Conservation (phyloP, 2,797 vertebrate genomes). For the Somateria mollissima region DNA sequence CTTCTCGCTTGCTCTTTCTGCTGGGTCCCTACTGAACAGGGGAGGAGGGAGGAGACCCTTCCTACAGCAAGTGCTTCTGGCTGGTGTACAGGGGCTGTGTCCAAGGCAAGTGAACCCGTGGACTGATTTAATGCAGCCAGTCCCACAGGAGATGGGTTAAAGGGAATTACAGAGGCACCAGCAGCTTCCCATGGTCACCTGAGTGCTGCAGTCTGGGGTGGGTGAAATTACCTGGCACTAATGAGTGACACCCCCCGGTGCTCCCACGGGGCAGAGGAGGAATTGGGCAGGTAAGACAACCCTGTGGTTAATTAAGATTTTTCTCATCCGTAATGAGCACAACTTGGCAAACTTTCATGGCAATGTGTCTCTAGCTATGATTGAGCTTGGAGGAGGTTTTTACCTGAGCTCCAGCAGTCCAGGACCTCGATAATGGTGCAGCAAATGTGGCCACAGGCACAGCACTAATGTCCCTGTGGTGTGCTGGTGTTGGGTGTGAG, state of each 20-base stretch:
- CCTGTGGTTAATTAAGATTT: not conserved
- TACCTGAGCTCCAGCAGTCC: rapidly evolving
- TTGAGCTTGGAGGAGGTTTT: not conserved
- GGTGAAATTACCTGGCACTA: too few relatives aligned
- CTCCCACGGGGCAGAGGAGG: not conserved
- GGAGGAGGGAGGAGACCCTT: not conserved
- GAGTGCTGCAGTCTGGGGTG: not conserved
- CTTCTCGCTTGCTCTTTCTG: not conserved
- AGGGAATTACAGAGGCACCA: not conserved
- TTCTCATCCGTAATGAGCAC: not conserved
- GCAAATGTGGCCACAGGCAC: not conserved
- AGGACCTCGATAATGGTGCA: rapidly evolving
- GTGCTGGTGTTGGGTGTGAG: not conserved
- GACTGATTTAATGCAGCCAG: not conserved
- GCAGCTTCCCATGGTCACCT: not conserved
- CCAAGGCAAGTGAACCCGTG: rapidly evolving
- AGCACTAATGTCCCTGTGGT: rapidly evolving
- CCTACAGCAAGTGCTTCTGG: not conserved
- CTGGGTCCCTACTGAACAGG: not conserved
- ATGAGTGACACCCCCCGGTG: not conserved
- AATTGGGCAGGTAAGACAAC: not conserved
- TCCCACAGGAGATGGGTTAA: not conserved
- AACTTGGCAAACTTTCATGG: not conserved
- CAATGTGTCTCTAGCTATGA: not conserved
- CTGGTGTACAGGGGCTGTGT: not conserved